These are phyloP conservation scores for Anarhynchus alexandrinus DNA, from an alignment of 2,113 vertebrate species.

Conservation along the genomic window DNA sequence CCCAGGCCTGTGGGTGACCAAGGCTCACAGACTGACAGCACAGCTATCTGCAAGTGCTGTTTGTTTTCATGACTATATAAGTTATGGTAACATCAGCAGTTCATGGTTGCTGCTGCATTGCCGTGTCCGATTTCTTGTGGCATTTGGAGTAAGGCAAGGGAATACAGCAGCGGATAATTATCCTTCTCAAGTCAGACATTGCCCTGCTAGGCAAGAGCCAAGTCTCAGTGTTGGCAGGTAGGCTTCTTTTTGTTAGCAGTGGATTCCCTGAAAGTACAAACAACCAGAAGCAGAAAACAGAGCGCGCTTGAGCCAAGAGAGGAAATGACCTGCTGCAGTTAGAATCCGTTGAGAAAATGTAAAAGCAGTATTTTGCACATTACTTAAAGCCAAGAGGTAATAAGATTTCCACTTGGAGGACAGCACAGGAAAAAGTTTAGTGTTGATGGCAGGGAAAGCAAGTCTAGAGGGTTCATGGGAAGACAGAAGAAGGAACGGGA, in stretches of 20 bases:
- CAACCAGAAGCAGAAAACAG: neutral
- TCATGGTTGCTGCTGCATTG: neutral
- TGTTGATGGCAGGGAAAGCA: neutral
- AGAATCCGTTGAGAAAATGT: neutral
- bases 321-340: neutral
- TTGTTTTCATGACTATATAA: neutral
- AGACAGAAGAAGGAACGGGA: neutral
- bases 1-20: neutral
- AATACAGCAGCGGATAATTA: neutral
- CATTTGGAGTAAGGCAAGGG: neutral
- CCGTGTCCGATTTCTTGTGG: neutral
- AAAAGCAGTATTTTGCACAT: neutral
- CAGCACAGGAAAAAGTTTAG: neutral
- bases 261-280: neutral
- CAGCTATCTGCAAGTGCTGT: neutral
- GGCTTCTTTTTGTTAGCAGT: neutral
- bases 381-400: neutral
- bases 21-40: neutral
- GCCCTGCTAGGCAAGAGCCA: neutral
- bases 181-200: neutral
- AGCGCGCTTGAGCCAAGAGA: neutral
- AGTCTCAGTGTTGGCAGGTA: neutral
- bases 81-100: neutral
- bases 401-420: neutral
- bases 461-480: neutral